Conservation (phyloP, 2,113 vertebrate species). For the Megaceryle torquata region DNA sequence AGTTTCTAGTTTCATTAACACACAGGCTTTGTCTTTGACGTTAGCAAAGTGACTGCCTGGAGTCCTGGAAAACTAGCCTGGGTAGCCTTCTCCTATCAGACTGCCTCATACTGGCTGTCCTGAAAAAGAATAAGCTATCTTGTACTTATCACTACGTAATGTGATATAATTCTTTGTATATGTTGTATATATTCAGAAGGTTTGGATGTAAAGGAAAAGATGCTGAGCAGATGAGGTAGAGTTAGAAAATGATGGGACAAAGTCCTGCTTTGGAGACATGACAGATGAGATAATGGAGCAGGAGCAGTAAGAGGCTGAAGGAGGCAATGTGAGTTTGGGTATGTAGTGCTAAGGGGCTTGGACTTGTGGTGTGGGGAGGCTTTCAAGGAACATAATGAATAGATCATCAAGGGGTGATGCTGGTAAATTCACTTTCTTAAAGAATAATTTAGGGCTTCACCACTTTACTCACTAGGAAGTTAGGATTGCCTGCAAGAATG, state of each 20-base stretch:
- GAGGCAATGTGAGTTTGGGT: neutral
- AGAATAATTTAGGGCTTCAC: neutral
- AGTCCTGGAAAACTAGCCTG: neutral
- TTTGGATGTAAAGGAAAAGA: neutral
- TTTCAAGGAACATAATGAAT: neutral
- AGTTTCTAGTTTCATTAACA: neutral
- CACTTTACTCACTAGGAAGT: neutral
- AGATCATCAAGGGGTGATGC: neutral
- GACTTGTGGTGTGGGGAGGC: neutral
- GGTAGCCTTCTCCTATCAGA: neutral
- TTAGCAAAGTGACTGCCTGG: neutral
- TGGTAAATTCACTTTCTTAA: neutral
- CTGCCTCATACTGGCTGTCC: neutral
- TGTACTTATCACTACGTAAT: neutral
- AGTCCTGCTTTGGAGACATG: neutral
- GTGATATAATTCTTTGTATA: neutral
- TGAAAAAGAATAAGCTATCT: neutral
- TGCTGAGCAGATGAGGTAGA: neutral
- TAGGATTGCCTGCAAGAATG: neutral
- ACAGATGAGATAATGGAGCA: neutral
- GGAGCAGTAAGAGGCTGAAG: neutral
- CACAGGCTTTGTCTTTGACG: neutral
- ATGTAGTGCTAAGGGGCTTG: neutral
- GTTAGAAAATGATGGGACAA: neutral
- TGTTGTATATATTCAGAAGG: neutral